Evolutionary conservation across 2,113 vertebrate species (phyloP).

Genomic region (Suricata suricatta): DNA sequence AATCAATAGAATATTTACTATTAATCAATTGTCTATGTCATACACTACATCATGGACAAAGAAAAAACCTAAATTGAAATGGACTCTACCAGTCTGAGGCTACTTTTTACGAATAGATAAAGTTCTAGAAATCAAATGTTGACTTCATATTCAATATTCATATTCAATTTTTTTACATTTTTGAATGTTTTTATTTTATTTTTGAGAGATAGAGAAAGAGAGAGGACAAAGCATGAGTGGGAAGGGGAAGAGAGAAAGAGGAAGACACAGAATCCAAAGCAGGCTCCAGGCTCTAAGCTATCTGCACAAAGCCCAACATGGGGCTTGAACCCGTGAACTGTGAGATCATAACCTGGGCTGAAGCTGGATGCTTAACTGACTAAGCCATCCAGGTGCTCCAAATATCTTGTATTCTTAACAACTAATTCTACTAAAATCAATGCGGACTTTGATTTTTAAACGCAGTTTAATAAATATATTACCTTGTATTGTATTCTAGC

Average conservation of each 20-base stretch:
- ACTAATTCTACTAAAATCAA: neutral
- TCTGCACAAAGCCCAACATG: too few species aligned
- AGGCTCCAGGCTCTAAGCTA: too few species aligned
- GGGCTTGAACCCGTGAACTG: too few species aligned
- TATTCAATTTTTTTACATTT: neutral
- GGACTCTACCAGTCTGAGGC: neutral
- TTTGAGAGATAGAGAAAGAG: too few species aligned
- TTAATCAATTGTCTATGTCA: neutral
- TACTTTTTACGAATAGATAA: neutral
- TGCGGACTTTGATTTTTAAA: neutral
- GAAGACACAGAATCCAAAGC: too few species aligned
- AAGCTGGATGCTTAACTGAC: too few species aligned
- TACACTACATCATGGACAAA: neutral
- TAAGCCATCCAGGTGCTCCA: too few species aligned
- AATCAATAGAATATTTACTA: neutral
- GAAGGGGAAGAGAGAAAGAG: too few species aligned
- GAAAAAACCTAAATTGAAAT: neutral
- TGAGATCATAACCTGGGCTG: too few species aligned
- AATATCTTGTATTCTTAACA: neutral
- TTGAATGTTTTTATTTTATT: too few species aligned
- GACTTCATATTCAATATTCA: constrained; percentile 1
- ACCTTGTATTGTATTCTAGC: neutral
- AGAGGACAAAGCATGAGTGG: too few species aligned
- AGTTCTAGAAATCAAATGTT: neutral
- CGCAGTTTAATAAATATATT: neutral